phyloP scores from a whole-genome alignment of 2,888 invertebrate species.

The Lottia scabra region DNA sequence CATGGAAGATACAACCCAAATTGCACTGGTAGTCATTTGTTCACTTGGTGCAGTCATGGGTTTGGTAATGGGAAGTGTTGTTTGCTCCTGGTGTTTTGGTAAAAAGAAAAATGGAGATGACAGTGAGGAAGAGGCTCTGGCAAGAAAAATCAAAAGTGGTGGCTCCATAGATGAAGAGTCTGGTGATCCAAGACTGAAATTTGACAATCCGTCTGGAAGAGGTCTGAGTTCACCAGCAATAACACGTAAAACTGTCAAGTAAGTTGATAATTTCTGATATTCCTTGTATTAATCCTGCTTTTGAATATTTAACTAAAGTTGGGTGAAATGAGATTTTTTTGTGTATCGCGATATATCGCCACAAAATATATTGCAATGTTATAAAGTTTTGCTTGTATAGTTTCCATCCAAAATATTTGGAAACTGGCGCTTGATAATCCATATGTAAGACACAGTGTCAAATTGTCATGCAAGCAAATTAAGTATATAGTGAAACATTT shows the following conservation, averaged over 20 bases:
- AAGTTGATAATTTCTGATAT: neutral
- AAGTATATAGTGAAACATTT: too few species aligned
- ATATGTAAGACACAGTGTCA: too few species aligned
- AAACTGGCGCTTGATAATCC: too few species aligned
- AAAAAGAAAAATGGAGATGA: conserved; percentile 19
- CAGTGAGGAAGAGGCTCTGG: conserved; percentile 11
- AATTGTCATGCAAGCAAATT: too few species aligned
- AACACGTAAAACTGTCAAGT: conserved; percentile 23
- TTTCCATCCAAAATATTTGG: too few species aligned
- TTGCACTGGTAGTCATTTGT: conserved; percentile 14
- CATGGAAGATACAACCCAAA: conserved; percentile 19
- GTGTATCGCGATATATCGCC: too few species aligned
- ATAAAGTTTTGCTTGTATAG: too few species aligned
- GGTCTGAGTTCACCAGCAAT: conserved; percentile 13
- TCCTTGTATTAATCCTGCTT: too few species aligned
- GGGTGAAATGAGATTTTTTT: too few species aligned
- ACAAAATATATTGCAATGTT: too few species aligned
- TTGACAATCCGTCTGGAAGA: neutral
- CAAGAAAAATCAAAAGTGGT: conserved; percentile 5
- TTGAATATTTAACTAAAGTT: too few species aligned
- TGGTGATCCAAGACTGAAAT: neutral
- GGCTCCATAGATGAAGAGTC: conserved; percentile 5
- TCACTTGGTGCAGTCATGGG: conserved; percentile 16
- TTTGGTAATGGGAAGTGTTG: conserved; percentile 14
- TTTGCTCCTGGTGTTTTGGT: conserved; percentile 24